Conservation (phyloP, 2,113 vertebrate genomes). For the Zosterops borbonicus region DNA sequence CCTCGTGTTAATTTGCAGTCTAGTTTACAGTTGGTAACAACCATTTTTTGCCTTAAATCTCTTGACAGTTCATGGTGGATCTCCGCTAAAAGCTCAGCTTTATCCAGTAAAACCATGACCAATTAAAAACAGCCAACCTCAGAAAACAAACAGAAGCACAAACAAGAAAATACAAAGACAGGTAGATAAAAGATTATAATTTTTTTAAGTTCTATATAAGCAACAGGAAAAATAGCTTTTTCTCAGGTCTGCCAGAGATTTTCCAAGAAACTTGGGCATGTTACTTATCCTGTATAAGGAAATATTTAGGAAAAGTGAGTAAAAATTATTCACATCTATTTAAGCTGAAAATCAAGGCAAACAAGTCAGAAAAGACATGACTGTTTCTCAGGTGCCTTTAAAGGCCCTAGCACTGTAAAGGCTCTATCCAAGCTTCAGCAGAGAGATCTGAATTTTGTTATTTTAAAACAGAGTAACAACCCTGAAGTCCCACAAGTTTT, state of each 20-base stretch:
- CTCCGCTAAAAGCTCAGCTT: neutral
- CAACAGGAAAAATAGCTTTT: neutral
- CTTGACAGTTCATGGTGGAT: neutral
- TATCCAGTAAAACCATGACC: neutral
- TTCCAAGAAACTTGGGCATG: neutral
- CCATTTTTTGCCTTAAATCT: neutral
- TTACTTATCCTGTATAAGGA: neutral
- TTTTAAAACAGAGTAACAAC: neutral
- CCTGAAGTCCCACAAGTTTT: neutral
- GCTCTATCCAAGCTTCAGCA: neutral
- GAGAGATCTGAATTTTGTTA: neutral
- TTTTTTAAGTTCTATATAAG: neutral
- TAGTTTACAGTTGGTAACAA: neutral
- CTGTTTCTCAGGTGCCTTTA: neutral
- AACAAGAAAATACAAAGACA: neutral
- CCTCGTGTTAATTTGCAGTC: rapidly evolving
- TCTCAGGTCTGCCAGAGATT: neutral
- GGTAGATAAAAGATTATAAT: neutral
- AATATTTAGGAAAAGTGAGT: neutral
- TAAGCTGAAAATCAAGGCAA: neutral
- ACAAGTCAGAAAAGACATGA: neutral
- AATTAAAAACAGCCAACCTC: neutral
- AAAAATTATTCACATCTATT: neutral
- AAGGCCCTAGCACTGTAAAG: neutral
- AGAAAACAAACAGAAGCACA: neutral